phyloP scores from a whole-genome alignment of 2,888 invertebrate species.

The Acleris emargana region DNA sequence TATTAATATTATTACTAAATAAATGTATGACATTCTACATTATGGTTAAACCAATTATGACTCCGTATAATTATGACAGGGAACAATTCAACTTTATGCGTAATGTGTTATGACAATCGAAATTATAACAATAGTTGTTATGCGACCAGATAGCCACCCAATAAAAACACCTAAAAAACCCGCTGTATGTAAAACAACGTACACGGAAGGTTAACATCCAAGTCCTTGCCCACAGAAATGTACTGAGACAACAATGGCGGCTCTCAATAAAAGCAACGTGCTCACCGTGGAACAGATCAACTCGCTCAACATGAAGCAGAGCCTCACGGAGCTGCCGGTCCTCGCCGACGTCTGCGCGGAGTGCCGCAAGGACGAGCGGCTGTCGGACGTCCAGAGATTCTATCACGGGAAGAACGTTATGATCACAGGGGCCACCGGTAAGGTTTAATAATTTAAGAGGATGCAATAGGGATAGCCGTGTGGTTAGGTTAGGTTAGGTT shows the following conservation, averaged over 20 bases:
- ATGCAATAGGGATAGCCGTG: too few relatives aligned
- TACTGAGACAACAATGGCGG: slow-evolving; percentile 25
- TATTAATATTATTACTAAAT: too few relatives aligned
- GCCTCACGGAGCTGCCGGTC: not conserved
- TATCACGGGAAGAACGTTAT: slow-evolving; percentile 83
- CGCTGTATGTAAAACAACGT: not conserved
- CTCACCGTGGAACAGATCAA: not conserved
- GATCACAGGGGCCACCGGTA: slow-evolving; percentile 85
- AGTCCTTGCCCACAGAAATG: slow-evolving; percentile 28
- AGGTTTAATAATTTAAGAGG: slow-evolving; percentile 42
- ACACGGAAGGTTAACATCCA: not conserved
- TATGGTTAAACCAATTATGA: too few relatives aligned
- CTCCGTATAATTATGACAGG: too few relatives aligned
- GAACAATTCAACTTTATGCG: too few relatives aligned
- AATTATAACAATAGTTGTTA: too few relatives aligned
- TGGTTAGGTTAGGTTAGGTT: too few relatives aligned
- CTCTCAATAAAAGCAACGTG: slow-evolving; percentile 14
- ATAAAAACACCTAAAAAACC: too few relatives aligned
- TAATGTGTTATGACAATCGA: too few relatives aligned
- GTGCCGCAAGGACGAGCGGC: slow-evolving; percentile 41
- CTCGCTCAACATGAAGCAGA: slow-evolving; percentile 11
- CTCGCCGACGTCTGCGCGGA: slow-evolving; percentile 8
- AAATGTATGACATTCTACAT: too few relatives aligned
- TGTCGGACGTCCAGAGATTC: slow-evolving; percentile 81
- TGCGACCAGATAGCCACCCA: too few relatives aligned